phyloP scores from a whole-genome alignment of 2,113 vertebrate species.

The Perca schrenkii region DNA sequence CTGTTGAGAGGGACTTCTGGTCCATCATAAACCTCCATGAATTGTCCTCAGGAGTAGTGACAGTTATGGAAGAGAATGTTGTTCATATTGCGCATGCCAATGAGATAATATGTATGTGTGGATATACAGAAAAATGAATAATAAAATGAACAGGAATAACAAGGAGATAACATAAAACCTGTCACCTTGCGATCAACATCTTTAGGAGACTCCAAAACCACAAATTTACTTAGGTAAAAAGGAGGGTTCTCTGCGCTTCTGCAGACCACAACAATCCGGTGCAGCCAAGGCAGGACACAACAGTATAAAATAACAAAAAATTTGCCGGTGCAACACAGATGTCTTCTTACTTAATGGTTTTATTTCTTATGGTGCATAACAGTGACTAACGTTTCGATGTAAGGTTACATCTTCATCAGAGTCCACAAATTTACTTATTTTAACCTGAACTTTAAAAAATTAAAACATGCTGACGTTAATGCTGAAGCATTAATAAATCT shows the following conservation, averaged over 20 bases:
- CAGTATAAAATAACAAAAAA: too few relatives aligned
- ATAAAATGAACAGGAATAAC: neutral
- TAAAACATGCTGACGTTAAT: neutral
- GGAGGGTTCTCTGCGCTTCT: too few relatives aligned
- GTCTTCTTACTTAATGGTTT: too few relatives aligned
- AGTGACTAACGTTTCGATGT: too few relatives aligned
- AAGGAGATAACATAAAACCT: neutral
- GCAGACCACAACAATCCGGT: too few relatives aligned
- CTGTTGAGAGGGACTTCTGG: neutral
- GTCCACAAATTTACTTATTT: neutral
- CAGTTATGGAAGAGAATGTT: neutral
- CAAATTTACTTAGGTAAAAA: neutral
- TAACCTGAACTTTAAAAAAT: neutral
- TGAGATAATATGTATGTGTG: too few relatives aligned
- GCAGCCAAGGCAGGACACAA: too few relatives aligned
- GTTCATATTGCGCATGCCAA: neutral
- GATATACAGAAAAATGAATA: neutral
- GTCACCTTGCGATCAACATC: neutral
- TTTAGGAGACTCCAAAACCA: neutral
- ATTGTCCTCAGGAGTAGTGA: neutral
- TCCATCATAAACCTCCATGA: neutral
- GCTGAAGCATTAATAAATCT: neutral
- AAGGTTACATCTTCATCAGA: too few relatives aligned
- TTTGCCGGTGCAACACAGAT: too few relatives aligned
- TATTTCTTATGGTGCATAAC: too few relatives aligned